phyloP scores from a whole-genome alignment of 2,888 invertebrate species.

The Napeogenes sylphis region DNA sequence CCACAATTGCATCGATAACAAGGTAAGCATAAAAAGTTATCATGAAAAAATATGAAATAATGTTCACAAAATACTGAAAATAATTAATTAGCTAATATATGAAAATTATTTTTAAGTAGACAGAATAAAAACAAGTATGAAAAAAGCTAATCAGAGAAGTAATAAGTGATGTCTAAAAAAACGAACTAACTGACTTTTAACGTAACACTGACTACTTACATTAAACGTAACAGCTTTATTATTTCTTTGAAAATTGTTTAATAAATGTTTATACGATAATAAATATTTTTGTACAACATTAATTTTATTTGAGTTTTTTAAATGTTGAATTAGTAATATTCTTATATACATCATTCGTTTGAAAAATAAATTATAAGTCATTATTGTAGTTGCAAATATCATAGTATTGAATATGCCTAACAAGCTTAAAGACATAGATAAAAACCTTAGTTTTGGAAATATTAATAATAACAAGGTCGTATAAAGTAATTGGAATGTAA shows the following conservation, averaged over 20 bases:
- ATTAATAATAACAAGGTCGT: not conserved
- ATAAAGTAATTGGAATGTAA: not conserved
- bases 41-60: not conserved
- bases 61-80: not conserved
- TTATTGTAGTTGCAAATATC: not conserved
- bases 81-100: not conserved
- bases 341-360: not conserved
- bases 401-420: not conserved
- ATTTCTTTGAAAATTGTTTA: too few relatives aligned
- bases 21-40: not conserved
- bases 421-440: not conserved
- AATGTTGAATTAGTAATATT: not conserved
- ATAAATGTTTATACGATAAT: conserved; percentile 7
- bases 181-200: not conserved
- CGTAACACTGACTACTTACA: not conserved
- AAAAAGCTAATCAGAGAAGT: too few relatives aligned
- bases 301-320: not conserved
- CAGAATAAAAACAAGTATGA: too few relatives aligned
- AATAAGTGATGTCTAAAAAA: not conserved
- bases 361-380: not conserved
- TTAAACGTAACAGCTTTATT: too few relatives aligned
- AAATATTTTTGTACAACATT: not conserved
- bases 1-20: not conserved
- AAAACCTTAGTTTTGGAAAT: too few relatives aligned
- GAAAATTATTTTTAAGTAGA: too few relatives aligned